Conservation (phyloP, 2,797 vertebrate genomes). For the Gallinago solitaria region DNA sequence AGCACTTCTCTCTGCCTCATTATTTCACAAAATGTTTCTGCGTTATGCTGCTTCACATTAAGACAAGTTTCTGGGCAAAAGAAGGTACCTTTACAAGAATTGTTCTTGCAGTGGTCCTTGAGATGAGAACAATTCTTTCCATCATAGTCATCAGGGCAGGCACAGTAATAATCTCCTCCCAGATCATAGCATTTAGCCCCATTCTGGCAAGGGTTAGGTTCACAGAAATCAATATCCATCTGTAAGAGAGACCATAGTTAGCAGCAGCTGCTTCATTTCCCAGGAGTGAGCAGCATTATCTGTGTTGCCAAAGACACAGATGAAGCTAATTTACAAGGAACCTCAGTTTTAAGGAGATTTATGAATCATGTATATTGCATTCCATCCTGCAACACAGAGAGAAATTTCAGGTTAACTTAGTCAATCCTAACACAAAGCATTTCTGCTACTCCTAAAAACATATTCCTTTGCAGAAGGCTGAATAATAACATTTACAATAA, state of each 20-base stretch:
- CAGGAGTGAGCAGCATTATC: constrained; percentile 5
- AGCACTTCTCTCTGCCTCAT: background rate
- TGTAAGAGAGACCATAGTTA: constrained; percentile 26
- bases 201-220: constrained; percentile 89
- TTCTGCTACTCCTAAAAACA: background rate
- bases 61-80: background rate
- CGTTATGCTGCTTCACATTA: background rate
- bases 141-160: constrained; percentile 88
- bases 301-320: background rate
- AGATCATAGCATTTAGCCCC: constrained; percentile 86
- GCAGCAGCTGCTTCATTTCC: constrained; percentile 8
- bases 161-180: constrained; percentile 88
- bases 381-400: background rate
- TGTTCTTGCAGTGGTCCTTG: constrained; percentile 91
- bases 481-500: background rate
- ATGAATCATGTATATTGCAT: background rate
- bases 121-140: constrained; percentile 92
- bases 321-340: background rate
- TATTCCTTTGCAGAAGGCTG: background rate
- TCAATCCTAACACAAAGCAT: background rate
- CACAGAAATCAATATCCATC: constrained; percentile 87
- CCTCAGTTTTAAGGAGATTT: background rate
- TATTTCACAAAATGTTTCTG: background rate
- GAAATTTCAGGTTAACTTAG: background rate
- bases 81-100: constrained; percentile 86